Conservation (phyloP, 2,113 vertebrate genomes). For the rabbit (Oryctolagus cuniculus) region mOryCun1.1 NC_091437.1:28687501-28688000, state of each 20-base stretch:
- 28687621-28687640: background rate
- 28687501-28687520: background rate
- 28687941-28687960: too few species aligned
- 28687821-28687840: background rate
- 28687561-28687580: background rate
- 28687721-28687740: background rate
- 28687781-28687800: background rate
- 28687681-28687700: background rate
- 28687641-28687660: background rate
- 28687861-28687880: background rate
- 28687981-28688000: too few species aligned
- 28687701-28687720: background rate
- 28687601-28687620: background rate
- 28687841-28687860: background rate
- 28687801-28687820: conserved; percentile 13
- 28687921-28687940: too few species aligned
- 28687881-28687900: background rate
- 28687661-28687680: background rate
- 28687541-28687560: background rate
- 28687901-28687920: too few species aligned
- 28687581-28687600: background rate
- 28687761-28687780: background rate
- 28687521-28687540: background rate
- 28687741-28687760: background rate
- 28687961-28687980: too few species aligned